Percentiles rank a stretch among this genome's conserved stretches.
Conservation (phyloP, 2,113 vertebrate species). For the Oreochromis aureus region DNA sequence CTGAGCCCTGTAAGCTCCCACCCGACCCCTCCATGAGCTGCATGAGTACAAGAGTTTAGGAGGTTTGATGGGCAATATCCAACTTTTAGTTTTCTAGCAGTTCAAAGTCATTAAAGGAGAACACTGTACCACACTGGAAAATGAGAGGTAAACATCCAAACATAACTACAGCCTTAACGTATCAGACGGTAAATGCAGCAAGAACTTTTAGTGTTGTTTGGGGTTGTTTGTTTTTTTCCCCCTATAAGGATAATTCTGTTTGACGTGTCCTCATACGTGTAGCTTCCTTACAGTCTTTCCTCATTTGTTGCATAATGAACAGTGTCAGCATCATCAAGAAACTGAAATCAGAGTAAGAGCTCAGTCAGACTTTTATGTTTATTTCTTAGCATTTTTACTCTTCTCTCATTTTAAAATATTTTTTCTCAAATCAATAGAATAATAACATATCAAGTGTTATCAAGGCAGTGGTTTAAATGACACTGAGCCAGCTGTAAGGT, state of each 20-base stretch:
- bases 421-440: background rate
- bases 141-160: background rate
- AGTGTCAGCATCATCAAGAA: background rate
- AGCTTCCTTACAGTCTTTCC: background rate
- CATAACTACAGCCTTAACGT: background rate
- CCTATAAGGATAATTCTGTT: background rate
- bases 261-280: background rate
- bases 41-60: accelerated
- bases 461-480: background rate
- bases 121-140: background rate
- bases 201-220: background rate
- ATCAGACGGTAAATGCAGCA: background rate
- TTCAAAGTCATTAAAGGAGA: background rate
- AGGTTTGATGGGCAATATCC: background rate
- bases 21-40: accelerated
- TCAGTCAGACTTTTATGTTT: background rate
- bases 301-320: background rate
- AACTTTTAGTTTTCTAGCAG: background rate
- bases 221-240: background rate
- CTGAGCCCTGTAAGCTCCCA: background rate
- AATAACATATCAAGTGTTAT: background rate
- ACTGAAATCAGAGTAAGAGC: background rate
- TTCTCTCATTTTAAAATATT: background rate
- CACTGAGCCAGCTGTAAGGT: background rate
- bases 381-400: background rate